Evolutionary conservation across 2,797 vertebrate genomes (phyloP).

Genomic region (Kryptolebias ocellatus): DNA sequence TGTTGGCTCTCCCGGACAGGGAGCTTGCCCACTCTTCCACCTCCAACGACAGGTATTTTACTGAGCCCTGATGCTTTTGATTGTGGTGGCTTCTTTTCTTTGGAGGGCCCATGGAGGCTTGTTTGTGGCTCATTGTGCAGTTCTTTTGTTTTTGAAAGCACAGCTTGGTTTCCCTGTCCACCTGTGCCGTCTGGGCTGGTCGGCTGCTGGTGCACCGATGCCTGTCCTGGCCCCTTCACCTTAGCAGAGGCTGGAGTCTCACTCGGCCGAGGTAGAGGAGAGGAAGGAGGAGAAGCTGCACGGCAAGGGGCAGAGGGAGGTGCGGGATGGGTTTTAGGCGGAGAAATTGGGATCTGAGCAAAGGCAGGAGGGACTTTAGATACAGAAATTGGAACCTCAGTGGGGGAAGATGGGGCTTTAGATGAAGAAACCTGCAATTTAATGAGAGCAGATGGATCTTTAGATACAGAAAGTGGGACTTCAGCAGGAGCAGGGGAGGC

Average conservation of each 20-base stretch:
- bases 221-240: slow-evolving; percentile 73
- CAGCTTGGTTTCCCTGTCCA: slow-evolving; percentile 79
- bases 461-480: slow-evolving; percentile 7
- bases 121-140: slow-evolving; percentile 35
- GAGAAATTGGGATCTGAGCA: slow-evolving; percentile 14
- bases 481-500: not conserved
- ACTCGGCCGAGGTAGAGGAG: slow-evolving; percentile 27
- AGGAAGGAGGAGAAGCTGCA: slow-evolving; percentile 30
- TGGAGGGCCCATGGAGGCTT: slow-evolving; percentile 37
- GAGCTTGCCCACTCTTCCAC: slow-evolving; percentile 69
- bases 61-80: slow-evolving; percentile 83
- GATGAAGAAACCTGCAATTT: slow-evolving; percentile 5
- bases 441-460: not conserved
- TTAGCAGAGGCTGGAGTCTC: slow-evolving; percentile 66
- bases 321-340: slow-evolving; percentile 24
- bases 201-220: slow-evolving; percentile 84
- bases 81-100: slow-evolving; percentile 70
- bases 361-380: slow-evolving; percentile 5
- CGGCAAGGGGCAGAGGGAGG: slow-evolving; percentile 19
- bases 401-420: slow-evolving; percentile 7
- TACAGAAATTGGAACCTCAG: not conserved
- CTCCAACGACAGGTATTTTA: slow-evolving; percentile 88
- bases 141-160: slow-evolving; percentile 77
- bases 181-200: slow-evolving; percentile 80
- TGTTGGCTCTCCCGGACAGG: slow-evolving; percentile 83